These are phyloP conservation scores for Masticophis lateralis DNA, from an alignment of 2,797 vertebrate species.

Conservation along the genomic window DNA sequence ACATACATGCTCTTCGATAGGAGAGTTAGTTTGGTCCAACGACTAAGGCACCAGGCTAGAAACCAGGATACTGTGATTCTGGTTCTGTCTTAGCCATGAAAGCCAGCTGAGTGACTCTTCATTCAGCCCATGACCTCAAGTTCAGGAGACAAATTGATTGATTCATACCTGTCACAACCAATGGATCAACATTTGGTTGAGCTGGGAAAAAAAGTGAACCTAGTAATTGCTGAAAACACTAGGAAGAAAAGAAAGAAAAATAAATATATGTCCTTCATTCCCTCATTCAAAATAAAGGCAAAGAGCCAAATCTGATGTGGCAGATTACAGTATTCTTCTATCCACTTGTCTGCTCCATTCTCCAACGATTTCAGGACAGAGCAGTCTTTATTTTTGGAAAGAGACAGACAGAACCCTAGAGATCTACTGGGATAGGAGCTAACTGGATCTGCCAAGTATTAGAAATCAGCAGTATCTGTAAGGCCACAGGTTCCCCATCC, in stretches of 20 bases:
- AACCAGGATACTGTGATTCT: not conserved
- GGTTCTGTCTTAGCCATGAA: not conserved
- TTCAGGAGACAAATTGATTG: not conserved
- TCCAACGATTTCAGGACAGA: not conserved
- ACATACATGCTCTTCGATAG: slow-evolving; percentile 46
- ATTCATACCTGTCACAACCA: not conserved
- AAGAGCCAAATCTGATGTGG: not conserved
- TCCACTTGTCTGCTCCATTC: not conserved
- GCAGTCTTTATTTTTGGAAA: not conserved
- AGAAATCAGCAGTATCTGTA: not conserved
- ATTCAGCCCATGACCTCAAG: not conserved
- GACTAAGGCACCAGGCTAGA: not conserved
- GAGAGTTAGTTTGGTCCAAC: not conserved
- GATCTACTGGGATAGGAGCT: not conserved
- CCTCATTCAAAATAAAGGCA: slow-evolving; percentile 39
- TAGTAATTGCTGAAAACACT: not conserved
- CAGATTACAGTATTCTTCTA: not conserved
- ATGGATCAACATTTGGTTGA: not conserved
- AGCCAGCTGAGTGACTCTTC: not conserved
- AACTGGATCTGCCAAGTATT: not conserved
- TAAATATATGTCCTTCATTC: slow-evolving; percentile 50
- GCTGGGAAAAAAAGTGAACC: not conserved
- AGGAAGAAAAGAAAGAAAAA: not conserved
- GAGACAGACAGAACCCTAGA: not conserved
- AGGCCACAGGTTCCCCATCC: not conserved